phyloP scores from a whole-genome alignment of 2,797 vertebrate genomes.

The Clamator glandarius region DNA sequence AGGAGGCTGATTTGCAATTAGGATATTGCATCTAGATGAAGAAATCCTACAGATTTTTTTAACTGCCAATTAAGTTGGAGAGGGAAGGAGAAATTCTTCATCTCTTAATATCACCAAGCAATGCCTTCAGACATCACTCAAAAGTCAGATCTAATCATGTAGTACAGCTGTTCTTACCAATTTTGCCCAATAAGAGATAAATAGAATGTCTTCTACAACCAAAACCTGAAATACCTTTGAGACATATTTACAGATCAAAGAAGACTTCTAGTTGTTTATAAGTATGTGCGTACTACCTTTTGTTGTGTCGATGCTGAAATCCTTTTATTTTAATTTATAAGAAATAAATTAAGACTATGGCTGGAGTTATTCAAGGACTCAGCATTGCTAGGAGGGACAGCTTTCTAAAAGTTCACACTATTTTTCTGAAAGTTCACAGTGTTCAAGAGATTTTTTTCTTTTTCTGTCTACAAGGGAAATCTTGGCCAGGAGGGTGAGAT shows the following conservation, averaged over 20 bases:
- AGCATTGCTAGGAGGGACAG: not conserved
- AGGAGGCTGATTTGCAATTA: not conserved
- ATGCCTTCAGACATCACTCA: slow-evolving; percentile 43
- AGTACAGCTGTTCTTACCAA: not conserved
- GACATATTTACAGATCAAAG: not conserved
- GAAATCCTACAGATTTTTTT: not conserved
- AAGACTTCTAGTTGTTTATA: not conserved
- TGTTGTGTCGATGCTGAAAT: not conserved
- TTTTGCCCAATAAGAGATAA: not conserved
- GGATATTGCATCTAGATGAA: not conserved
- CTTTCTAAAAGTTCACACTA: not conserved
- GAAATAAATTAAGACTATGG: not conserved
- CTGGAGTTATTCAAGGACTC: not conserved
- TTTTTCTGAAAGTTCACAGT: not conserved
- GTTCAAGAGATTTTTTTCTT: not conserved
- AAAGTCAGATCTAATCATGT: not conserved
- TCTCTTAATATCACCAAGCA: slow-evolving; percentile 22
- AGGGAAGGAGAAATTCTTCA: not conserved
- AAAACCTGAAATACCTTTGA: not conserved
- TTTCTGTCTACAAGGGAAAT: not conserved
- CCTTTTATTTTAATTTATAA: not conserved
- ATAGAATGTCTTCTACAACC: not conserved
- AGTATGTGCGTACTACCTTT: not conserved
- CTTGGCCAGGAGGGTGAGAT: not conserved
- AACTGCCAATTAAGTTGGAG: not conserved